A percentile compares a stretch with the other conserved stretches of the same genome.
phyloP scores from a whole-genome alignment of 2,113 vertebrate genomes.

The Astur gentilis region DNA sequence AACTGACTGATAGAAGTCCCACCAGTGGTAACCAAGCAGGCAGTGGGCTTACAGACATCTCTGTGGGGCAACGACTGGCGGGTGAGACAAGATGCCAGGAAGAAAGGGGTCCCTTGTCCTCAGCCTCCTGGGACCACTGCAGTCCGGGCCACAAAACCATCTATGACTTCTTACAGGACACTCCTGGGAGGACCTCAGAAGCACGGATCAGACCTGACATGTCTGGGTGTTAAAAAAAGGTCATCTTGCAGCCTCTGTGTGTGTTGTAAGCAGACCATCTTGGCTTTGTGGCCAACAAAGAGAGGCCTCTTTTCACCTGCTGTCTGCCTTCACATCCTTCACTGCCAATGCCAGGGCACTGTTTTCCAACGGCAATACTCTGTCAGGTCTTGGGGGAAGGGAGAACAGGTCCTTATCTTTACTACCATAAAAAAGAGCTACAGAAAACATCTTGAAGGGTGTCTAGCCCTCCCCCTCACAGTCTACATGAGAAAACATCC shows the following conservation, averaged over 20 bases:
- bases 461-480: not conserved
- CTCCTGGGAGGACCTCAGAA: not conserved
- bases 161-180: not conserved
- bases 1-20: not conserved
- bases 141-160: fast-evolving
- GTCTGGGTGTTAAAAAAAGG: not conserved
- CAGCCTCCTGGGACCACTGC: not conserved
- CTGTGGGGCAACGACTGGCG: fast-evolving
- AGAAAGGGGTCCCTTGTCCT: not conserved
- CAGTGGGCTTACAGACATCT: not conserved
- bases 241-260: not conserved
- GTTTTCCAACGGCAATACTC: not conserved
- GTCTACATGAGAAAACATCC: conserved; percentile 33
- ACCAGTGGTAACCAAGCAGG: not conserved
- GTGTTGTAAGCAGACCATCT: not conserved
- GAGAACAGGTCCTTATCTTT: not conserved
- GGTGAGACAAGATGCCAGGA: not conserved
- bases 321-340: not conserved
- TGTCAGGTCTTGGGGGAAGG: not conserved
- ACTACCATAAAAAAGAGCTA: not conserved
- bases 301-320: not conserved
- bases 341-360: not conserved
- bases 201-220: not conserved
- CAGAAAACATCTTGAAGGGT: conserved; percentile 14
- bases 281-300: fast-evolving